Evolutionary conservation across 2,888 invertebrate genomes (phyloP).

Genomic region (Aporophyla lueneburgensis): DNA sequence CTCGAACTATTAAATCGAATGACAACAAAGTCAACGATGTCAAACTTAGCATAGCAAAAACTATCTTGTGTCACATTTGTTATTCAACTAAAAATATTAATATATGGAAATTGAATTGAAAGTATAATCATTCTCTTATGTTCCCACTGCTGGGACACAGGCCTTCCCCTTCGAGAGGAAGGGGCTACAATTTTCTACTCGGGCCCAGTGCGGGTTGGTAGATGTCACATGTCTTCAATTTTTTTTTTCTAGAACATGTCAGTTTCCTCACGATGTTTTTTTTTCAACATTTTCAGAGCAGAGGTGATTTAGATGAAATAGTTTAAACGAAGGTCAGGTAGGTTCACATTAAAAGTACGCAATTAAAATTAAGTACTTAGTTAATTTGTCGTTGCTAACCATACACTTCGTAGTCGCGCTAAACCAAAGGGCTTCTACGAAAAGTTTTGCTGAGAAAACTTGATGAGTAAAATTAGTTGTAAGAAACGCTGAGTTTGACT

Average conservation of each 20-base stretch:
- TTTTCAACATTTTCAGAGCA: too few species aligned
- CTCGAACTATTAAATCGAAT: constrained; percentile 27
- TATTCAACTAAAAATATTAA: constrained; percentile 16
- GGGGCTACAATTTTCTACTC: too few species aligned
- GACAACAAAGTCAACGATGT: constrained; percentile 34
- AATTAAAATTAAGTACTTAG: constrained; percentile 11
- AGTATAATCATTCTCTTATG: neutral
- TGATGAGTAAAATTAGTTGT: constrained; percentile 57
- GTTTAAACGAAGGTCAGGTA: too few species aligned
- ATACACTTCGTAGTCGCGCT: constrained; percentile 23
- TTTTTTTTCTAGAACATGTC: too few species aligned
- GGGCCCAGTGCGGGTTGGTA: too few species aligned
- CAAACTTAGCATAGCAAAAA: constrained; percentile 10
- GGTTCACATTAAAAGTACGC: constrained; percentile 1
- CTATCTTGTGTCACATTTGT: constrained; percentile 5
- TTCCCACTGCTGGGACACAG: too few species aligned
- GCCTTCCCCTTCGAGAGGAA: too few species aligned
- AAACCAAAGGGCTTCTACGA: constrained; percentile 59
- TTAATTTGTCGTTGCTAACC: constrained; percentile 43
- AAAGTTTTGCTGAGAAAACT: constrained; percentile 49
- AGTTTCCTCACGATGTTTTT: too few species aligned
- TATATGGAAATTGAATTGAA: constrained; percentile 33
- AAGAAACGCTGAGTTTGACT: constrained; percentile 46
- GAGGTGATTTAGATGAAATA: too few species aligned
- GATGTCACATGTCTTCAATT: too few species aligned